Base-by-base conservation (phyloP, 2,797 vertebrate species). In the Agapornis canus region DNA sequence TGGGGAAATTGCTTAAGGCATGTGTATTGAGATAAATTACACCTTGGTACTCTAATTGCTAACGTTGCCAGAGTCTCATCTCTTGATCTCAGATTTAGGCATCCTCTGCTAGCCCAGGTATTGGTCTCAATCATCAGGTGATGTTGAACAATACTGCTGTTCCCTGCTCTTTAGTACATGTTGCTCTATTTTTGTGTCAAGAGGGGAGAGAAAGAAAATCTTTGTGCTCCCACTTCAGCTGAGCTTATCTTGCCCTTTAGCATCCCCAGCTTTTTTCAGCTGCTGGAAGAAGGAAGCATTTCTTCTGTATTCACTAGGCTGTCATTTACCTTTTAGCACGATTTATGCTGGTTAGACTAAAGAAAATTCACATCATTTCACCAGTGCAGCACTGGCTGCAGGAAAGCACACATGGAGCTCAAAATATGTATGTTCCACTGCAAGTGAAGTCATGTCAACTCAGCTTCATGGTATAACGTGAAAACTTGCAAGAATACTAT, bases 371-470 rank as follows among this genome's bases (percentile, higher is more conserved):
- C n/a, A 48, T 26, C 1, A 25, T 72, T 91, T 83, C 37, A 39
- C 37, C 37, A 39, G 37, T 10, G 9, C 37, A 78, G 26, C n/a
- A 35, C 29, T 2, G 2, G 13, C 37, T 52, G 45, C 31, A 83
- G 42, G n/a, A 80, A 83, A 86, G 40, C 17, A 32, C 0, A 1
- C 0, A 1, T n/a, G 56, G 20, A 39, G 4, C 21, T 85, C 70
- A 31, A 77, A 42, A 92, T 37, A 73, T 5, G 1, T 25, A 18
- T n/a, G 18, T 61, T 70, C 83, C 21, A 37, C n/a, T 42, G 57
- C 10, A 75, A 66, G 39, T 8, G 61, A 90, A 68, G 51, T 39
- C 21, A 82, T 80, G 15, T 26, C 20, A 26, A 20, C 15, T 26
- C 26, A 21, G 13, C 19, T 49, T 57, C 13, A 43, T 1, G 6